These are phyloP conservation scores for Brachionus koreanus DNA, from an alignment of 1,140 invertebrate genomes.

Conservation along the genomic window DNA sequence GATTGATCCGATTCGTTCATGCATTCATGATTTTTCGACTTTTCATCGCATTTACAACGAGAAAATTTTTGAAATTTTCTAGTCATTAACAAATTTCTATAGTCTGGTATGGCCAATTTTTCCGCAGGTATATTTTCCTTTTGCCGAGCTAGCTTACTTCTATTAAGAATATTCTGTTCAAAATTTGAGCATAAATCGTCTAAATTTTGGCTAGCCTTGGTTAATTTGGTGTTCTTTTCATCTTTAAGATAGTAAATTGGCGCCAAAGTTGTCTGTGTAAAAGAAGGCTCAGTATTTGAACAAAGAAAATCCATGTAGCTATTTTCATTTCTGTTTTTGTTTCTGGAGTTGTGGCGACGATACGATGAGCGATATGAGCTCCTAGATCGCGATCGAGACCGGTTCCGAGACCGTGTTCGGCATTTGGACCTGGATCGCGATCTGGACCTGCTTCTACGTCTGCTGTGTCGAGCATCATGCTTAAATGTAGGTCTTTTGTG, in stretches of 20 bases:
- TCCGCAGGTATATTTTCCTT: background rate
- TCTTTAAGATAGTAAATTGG: background rate
- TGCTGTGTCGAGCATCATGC: background rate
- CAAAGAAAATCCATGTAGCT: background rate
- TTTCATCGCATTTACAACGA: constrained; percentile 28
- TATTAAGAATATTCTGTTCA: background rate
- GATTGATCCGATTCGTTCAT: constrained; percentile 8
- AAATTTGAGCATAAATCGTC: background rate
- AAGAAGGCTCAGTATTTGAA: background rate
- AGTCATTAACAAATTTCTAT: constrained; percentile 1
- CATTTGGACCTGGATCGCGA: background rate
- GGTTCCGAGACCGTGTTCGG: background rate
- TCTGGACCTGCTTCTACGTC: background rate
- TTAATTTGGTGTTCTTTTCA: background rate
- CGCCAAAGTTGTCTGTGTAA: background rate
- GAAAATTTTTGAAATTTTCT: constrained; percentile 37
- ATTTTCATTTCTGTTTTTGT: background rate
- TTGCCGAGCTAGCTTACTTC: background rate
- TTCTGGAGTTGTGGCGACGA: background rate
- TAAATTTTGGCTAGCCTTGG: background rate
- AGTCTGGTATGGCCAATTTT: constrained; percentile 19
- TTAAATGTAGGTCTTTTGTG: background rate
- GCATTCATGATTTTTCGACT: background rate
- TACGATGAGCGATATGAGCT: background rate
- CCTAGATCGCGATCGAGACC: background rate